Base-by-base conservation (phyloP, 2,113 vertebrate genomes). In the Puma concolor region DNA sequence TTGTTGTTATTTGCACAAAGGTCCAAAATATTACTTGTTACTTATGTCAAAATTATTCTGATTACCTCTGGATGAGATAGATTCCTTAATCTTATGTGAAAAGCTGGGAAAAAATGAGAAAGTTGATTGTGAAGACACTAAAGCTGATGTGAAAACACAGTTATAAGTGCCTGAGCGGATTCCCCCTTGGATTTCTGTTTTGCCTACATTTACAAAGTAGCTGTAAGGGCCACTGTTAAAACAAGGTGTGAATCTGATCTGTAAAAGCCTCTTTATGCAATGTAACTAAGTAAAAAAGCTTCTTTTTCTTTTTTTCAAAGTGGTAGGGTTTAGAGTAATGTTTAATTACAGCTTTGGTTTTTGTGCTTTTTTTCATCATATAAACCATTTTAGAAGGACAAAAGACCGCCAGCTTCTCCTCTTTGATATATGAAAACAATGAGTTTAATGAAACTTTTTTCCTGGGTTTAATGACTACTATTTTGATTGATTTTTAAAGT, bases 261-360 rank as follows among this genome's bases (percentile, higher is more conserved):
- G 21, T 63, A 44, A 83, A 66, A 88, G 5, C n/a, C 27, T 88
- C 33, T 67, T 48, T 79, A 44, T 69, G 33, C 67, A 82, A 79
- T 44, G 41, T 29, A 60, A 52, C 17, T 9, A 76, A 83, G 74
- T 69, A 54, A 82, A 50, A 74, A 67, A 50, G 15, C 10, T 21
- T 41, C 67, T 83, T 74, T 83, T 57, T 7, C 14, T 9, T 44
- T 44, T 44, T 66, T 88, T 77, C 23, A 50, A 94, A 83, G 29
- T 82, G 27, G 14, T 88, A 27, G n/a, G 4, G 4, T 67, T 93
- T 66, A 41, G 54, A 94, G 41, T 50, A 92, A 83, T n/a, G 14
- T 54, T 95, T 84, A 76, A 71, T 94, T 66, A 57, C 5, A 81
- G 11, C 41, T 98, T 96, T 91, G 7, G 1, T n/a, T 95, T 96